Evolutionary conservation across 2,797 vertebrate species (phyloP), one percentile per base, ranked within the genome.

Genomic region (Nasua narica): DNA sequence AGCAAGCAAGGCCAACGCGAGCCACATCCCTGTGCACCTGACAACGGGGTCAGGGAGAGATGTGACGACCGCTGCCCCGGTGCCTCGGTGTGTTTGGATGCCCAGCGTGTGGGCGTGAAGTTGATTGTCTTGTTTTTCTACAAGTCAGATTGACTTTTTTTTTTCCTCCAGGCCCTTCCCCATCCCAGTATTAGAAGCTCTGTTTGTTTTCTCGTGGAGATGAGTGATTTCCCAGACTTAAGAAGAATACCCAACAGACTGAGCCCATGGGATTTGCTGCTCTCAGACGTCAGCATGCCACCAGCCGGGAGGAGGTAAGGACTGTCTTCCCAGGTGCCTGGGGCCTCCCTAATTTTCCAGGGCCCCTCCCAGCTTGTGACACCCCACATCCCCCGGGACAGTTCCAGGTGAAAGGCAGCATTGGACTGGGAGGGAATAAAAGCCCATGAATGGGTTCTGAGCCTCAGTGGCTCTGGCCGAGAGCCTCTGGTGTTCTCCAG

Each of bases 61-160:
- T 0, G 3, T 1, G n/a, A 13, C 3, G 9, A 21, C 23, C 62
- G 0, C 0, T 0, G 14, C 29, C n/a, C 37, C 18, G 2, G 7
- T 1, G 29, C 1, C 1, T 7, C 79, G 21, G 6, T 9, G 1
- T 4, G 1, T 19, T 15, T 46, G n/a, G 67, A 16, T 46, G 52
- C n/a, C n/a, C 12, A 0, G 5, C 11, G 4, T 15, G 32, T 35
- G 43, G 11, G 19, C 3, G 10, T 11, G 7, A 8, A 25, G 10
- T 9, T 32, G 19, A 25, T 8, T 4, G 58, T 43, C 46, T 25
- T 32, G 32, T 62, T 92, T 69, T 16, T 52, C n/a, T 29, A 10
- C 4, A 6, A 7, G 18, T 37, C 15, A 21, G 40, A 16, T 23
- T 3, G 40, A 13, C 43, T n/a, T 5, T 37, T 25, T 5, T 37